phyloP scores from a whole-genome alignment of 2,113 vertebrate genomes.

The Triplophysa siluroides region DNA sequence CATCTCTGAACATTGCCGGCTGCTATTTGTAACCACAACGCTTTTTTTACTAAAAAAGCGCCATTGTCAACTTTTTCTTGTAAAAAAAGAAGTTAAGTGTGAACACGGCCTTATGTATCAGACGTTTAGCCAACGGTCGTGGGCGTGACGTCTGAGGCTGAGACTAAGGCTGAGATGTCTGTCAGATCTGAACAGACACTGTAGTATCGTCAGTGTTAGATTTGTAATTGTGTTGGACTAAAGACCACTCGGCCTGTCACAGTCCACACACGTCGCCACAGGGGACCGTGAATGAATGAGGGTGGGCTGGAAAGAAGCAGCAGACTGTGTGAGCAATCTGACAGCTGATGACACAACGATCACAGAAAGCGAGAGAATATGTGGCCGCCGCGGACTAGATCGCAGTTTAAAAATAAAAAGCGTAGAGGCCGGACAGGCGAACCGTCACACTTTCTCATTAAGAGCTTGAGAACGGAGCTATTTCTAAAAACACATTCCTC shows the following conservation, averaged over 20 bases:
- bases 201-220: neutral
- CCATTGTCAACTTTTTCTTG: no score
- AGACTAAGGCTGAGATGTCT: no score
- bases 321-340: conserved; percentile 39
- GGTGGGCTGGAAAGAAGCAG: conserved; percentile 9
- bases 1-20: no score
- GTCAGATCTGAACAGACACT: no score
- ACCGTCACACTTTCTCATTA: conserved; percentile 6
- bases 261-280: neutral
- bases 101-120: no score
- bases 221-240: conserved; percentile 6
- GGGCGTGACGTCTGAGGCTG: no score
- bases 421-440: neutral
- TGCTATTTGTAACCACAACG: no score
- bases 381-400: conserved; percentile 11
- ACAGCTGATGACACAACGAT: conserved; percentile 43
- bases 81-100: no score
- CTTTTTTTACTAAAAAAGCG: no score
- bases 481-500: conserved; percentile 20
- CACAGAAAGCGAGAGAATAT: conserved; percentile 17
- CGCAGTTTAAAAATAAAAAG: conserved; percentile 51
- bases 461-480: neutral
- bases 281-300: neutral
- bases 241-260: neutral
- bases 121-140: no score